Base-by-base conservation (phyloP, 2,113 vertebrate species). In the Oreochromis aureus region DNA sequence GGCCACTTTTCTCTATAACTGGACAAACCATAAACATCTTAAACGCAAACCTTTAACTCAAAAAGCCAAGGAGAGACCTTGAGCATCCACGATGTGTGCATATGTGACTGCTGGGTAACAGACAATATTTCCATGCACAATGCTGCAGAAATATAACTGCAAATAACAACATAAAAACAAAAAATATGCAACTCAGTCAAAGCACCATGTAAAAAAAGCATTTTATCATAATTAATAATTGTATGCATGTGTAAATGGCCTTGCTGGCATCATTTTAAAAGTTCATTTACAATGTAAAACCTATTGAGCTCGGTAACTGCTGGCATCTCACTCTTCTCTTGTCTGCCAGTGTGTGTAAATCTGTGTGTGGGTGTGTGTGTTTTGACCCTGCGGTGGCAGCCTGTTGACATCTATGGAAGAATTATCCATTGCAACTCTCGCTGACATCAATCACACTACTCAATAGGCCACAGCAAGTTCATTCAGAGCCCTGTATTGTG, bases 361-460 rank as follows among this genome's bases (percentile, higher is more conserved):
- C 27, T 81, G 85, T 44, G 85, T 36, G 82, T 86, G 85, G 59
- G 81, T 58, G 66, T 81, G 81, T 54, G 73, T 61, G 85, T 89
- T 89, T 81, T 93, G 93, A 95, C 94, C 92, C 93, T 89, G 87
- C 80, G 86, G 88, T 89, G 88, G 86, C 88, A 93, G 91, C 83
- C 92, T 94, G 91, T 93, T 94, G 93, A 95, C 94, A 93, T 93
- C 89, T 87, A 91, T 89, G 87, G 91, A 95, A 89, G 90, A 95
- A 95, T 95, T 94, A 95, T 94, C 92, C 84, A 76, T 91, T 81
- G 89, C 85, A 93, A 91, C 91, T 89, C 89, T 93, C 84, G 79
- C 85, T 84, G 81, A 92, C 91, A 94, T 95, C 93, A 94, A 93
- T 95, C 93, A 93, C 91, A 85, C 55, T 90, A 90, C 91, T 95